Base-by-base conservation (phyloP, 2,113 vertebrate genomes). In the Balaeniceps rex region DNA sequence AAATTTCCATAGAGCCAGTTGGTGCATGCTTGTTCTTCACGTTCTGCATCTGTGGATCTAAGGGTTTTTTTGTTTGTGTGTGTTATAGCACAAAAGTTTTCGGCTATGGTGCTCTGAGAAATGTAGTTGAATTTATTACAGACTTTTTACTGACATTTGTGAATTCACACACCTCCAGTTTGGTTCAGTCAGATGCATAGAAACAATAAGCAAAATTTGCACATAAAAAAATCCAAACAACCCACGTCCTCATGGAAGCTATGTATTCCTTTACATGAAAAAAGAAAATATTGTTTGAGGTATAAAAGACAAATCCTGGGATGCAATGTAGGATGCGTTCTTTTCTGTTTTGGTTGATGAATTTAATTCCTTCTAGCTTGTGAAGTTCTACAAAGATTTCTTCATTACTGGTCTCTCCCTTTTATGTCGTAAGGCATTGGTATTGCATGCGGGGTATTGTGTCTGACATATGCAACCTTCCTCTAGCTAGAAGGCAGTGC, bases 31-130 rank as follows among this genome's bases (percentile, higher is more conserved):
- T 75, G 19, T 79, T 88, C 40, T 55, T 97, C n/a, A 34, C 26
- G 28, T 94, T 94, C 46, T 13, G 4, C 6, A 12, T 88, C 51
- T 90, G 61, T 7, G 19, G 38, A 55, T 91, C 28, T 54, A 19
- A 84, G 84, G 55, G 29, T 21, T 24, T 66, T 94, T 96, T 96
- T 96, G 76, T 97, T 97, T 96, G 72, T 8, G 7, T 94, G 95
- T 94, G 80, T 91, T 87, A 29, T 57, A 92, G 79, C 90, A 94
- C 87, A 75, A 86, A 87, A n/a, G 42, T 34, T 80, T 91, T 80
- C 14, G 51, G 77, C 57, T 92, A 76, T 78, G 46, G 44, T 90
- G 36, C 57, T 93, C 88, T 92, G 85, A 97, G 78, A 71, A 88
- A 83, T 36, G 40, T 19, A 60, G 44, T 31, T 85, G 60, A 82